phyloP scores from a whole-genome alignment of 1,140 invertebrate species.

The Bombus waltoni region DNA sequence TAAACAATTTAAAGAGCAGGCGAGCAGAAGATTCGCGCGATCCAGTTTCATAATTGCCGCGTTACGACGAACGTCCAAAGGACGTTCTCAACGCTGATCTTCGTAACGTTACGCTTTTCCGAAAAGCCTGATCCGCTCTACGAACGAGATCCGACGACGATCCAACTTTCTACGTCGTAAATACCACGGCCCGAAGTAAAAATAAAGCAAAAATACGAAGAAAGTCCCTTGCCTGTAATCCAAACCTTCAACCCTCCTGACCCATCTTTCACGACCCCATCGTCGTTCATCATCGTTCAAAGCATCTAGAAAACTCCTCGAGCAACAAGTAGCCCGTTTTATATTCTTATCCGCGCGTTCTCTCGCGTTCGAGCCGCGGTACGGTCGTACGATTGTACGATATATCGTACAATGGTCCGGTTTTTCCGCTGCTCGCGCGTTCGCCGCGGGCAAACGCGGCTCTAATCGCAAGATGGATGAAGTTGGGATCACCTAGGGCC shows the following conservation, averaged over 20 bases:
- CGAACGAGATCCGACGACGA: background rate
- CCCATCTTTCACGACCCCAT: background rate
- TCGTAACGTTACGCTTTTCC: background rate
- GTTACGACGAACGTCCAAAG: background rate
- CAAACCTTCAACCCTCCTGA: background rate
- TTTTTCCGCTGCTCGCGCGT: background rate
- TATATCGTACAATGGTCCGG: background rate
- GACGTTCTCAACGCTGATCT: background rate
- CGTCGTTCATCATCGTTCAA: background rate
- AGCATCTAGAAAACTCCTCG: background rate
- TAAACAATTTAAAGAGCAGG: no score
- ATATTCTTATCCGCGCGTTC: no score
- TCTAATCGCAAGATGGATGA: constrained; percentile 58
- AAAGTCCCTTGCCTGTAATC: no score
- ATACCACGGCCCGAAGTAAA: no score
- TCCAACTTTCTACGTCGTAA: no score
- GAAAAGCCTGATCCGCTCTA: background rate
- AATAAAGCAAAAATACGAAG: no score
- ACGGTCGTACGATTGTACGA: no score
- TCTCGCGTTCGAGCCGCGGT: background rate
- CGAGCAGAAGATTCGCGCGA: no score
- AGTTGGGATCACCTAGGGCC: constrained; percentile 46
- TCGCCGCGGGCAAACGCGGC: background rate
- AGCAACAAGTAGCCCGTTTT: background rate
- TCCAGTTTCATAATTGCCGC: background rate